A percentile compares a stretch with the other conserved stretches of the same genome.
Evolutionary conservation across 2,113 vertebrate species (phyloP).

Genomic region (Oxyruncus cristatus): DNA sequence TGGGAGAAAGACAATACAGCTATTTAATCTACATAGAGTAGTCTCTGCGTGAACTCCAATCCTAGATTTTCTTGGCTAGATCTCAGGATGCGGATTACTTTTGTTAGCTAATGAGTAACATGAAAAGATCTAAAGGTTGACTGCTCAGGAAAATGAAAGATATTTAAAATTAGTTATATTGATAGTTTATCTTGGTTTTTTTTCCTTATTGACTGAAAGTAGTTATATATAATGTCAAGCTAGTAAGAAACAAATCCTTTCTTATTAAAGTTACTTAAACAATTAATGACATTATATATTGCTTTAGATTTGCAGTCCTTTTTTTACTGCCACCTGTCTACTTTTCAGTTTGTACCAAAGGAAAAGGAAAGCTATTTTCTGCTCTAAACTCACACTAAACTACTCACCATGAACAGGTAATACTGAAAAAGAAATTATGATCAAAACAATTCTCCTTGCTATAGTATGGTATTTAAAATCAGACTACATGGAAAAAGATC

Average conservation of each 20-base stretch:
- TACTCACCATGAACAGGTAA: not conserved
- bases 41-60: not conserved
- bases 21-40: constrained; percentile 9
- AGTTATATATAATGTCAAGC: not conserved
- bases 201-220: not conserved
- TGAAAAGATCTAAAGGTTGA: not conserved
- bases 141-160: not conserved
- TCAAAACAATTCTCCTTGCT: not conserved
- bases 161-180: not conserved
- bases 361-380: not conserved
- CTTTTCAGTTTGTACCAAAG: not conserved
- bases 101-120: not conserved
- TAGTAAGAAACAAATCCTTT: constrained; percentile 44
- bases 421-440: not conserved
- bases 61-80: not conserved
- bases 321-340: constrained; percentile 55
- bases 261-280: constrained; percentile 53
- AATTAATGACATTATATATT: constrained; percentile 55
- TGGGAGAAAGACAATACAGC: not conserved
- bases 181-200: not conserved
- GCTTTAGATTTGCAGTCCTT: constrained; percentile 45
- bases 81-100: not conserved
- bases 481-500: not conserved
- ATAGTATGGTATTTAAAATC: not conserved
- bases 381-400: not conserved